Evolutionary conservation across 23 tunicate species (phyloP).

Genomic region (Trididemnum miniatum): DNA sequence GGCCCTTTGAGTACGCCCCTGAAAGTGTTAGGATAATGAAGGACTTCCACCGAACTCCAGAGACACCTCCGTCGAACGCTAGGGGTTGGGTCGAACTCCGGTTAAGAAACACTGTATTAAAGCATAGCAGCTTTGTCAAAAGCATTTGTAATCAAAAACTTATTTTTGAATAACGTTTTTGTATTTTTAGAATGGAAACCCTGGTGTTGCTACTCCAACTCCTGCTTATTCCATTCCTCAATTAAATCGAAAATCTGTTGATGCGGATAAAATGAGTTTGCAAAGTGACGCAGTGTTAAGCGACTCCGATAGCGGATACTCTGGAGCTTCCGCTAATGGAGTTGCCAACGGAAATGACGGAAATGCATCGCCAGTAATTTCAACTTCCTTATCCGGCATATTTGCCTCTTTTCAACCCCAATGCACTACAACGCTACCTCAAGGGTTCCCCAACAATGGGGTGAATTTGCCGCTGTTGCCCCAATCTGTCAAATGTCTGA

Average conservation of each 20-base stretch:
- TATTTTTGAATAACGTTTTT: no score
- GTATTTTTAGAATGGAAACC: neutral
- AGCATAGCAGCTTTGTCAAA: neutral
- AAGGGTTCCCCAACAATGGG: constrained; percentile 15
- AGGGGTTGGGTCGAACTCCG: no score
- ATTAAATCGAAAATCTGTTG: constrained; percentile 11
- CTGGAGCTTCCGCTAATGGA: constrained; percentile 26
- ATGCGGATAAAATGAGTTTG: constrained; percentile 58
- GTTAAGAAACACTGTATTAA: no score
- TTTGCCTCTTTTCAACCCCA: constrained; percentile 17
- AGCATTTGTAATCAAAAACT: neutral
- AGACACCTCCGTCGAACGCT: no score
- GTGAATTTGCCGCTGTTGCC: constrained; percentile 67
- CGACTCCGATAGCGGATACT: constrained; percentile 94
- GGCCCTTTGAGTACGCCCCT: no score
- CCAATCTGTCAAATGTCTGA: constrained; percentile 67
- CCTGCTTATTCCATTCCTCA: neutral
- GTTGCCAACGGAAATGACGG: neutral
- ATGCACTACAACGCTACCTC: neutral
- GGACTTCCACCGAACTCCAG: no score
- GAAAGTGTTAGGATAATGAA: no score
- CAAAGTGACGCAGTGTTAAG: constrained; percentile 76
- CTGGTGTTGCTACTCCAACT: no score
- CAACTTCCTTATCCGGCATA: constrained; percentile 7
- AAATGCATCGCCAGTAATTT: constrained; percentile 3